Percentiles rank a stretch among this genome's conserved stretches.
Evolutionary conservation across 1,140 invertebrate genomes (phyloP).

Genomic region (Drosophila parabipectinata): DNA sequence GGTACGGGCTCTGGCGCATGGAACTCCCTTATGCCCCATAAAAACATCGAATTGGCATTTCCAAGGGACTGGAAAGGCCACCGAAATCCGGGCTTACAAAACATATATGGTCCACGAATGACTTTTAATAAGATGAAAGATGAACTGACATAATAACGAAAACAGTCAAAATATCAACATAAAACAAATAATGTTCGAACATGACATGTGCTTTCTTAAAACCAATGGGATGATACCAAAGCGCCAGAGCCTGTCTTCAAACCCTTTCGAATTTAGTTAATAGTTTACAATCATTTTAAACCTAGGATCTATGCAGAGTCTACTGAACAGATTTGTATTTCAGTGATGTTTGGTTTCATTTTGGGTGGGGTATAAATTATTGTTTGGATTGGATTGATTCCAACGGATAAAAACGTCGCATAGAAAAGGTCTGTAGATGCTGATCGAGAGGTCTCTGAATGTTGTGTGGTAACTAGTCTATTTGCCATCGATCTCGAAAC

Average conservation of each 20-base stretch:
- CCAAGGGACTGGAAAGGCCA: conserved; percentile 58
- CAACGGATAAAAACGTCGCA: conserved; percentile 28
- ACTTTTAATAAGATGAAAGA: not conserved
- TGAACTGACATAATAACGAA: conserved; percentile 40
- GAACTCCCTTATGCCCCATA: conserved; percentile 5
- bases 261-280: conserved; percentile 15
- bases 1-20: conserved; percentile 17
- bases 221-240: not conserved
- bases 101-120: conserved; percentile 17
- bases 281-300: conserved; percentile 5
- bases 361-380: conserved; percentile 44
- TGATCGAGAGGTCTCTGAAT: conserved; percentile 26
- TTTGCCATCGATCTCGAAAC: conserved; percentile 30
- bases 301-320: conserved; percentile 32
- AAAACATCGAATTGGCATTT: conserved; percentile 68
- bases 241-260: conserved; percentile 9
- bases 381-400: conserved; percentile 12
- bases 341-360: conserved; percentile 45
- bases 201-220: conserved; percentile 32
- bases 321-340: conserved; percentile 44
- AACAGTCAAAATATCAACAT: conserved; percentile 62
- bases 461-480: conserved; percentile 20
- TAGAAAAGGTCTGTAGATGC: conserved; percentile 36
- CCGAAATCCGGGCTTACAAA: conserved; percentile 40
- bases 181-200: conserved; percentile 55